Evolutionary conservation across 1,140 invertebrate species (phyloP), one percentile per base, ranked within the genome.

Genomic region (Aphidius ervi): DNA sequence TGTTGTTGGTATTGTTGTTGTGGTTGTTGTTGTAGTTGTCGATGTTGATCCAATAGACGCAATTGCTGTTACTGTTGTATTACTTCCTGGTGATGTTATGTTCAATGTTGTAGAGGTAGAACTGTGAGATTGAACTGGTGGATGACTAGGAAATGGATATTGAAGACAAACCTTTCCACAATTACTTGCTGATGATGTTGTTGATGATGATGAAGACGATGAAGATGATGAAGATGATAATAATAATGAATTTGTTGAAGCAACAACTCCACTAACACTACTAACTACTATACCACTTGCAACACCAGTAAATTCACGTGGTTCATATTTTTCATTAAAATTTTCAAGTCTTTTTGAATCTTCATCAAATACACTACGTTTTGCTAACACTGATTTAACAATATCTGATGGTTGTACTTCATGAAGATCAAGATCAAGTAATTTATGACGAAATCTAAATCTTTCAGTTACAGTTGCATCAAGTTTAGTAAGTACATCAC

Each of bases 291-390:
- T 16, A 48, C 46, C 6, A 20, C n/a, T n/a, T 48, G 73, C 70
- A n/a, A 77, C 70, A 16, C 77, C 74, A 40, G 75, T 82, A 66
- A 85, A 86, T 58, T 86, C 86, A 59, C 83, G 83, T 40, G 89
- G 88, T 75, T 93, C 91, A 72, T 93, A 93, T 76, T 94, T 93
- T 67, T 94, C 88, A 68, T 87, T 85, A 66, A 92, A 87, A 68
- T 94, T 94, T 76, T 97, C 94, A 20, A 98, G 80, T 8, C 96
- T 82, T 73, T 97, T 94, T 9, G 90, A 89, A 74, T 98, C 95
- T 75, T 97, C 95, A 73, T 98, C 95, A 74, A 98, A 97, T 9
- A 98, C 93, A 56, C 92, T 95, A 54, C 90, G 87, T 72, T 94
- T 95, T 6, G 94, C 91, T 62, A 97, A 81, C 53, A 98, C 85